phyloP scores from a whole-genome alignment of 2,113 vertebrate species.

The Genyomyrus donnyi region DNA sequence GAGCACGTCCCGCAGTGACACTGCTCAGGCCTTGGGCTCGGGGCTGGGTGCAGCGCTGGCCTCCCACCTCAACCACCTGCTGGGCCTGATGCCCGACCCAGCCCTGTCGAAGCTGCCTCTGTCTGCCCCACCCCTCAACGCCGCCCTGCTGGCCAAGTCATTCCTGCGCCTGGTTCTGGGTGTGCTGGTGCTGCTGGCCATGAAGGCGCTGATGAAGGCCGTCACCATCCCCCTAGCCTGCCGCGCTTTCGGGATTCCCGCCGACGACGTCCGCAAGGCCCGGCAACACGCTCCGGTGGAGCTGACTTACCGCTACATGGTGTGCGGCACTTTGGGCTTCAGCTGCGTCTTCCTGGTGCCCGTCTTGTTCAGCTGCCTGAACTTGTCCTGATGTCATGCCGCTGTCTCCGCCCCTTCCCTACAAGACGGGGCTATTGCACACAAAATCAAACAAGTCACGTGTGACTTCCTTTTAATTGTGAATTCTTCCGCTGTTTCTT shows the following conservation, averaged over 20 bases:
- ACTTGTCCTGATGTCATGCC: slow-evolving; percentile 65
- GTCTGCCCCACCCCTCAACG: slow-evolving; percentile 55
- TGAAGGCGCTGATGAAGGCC: slow-evolving; percentile 76
- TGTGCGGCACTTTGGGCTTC: slow-evolving; percentile 85
- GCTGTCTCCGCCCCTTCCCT: neutral
- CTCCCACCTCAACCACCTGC: slow-evolving; percentile 63
- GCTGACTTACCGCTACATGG: slow-evolving; percentile 86
- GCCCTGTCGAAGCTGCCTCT: slow-evolving; percentile 67
- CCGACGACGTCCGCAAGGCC: slow-evolving; percentile 67
- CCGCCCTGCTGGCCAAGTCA: slow-evolving; percentile 62
- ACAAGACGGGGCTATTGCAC: neutral
- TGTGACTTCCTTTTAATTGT: neutral
- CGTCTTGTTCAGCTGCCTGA: slow-evolving; percentile 67
- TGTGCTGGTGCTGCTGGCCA: slow-evolving; percentile 66
- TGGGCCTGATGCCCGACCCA: slow-evolving; percentile 72
- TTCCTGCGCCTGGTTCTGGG: slow-evolving; percentile 73
- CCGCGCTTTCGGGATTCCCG: slow-evolving; percentile 63
- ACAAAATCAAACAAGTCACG: neutral
- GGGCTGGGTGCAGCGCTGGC: slow-evolving; percentile 80
- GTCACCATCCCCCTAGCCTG: slow-evolving; percentile 80
- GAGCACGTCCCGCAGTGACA: slow-evolving; percentile 94
- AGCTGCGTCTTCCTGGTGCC: slow-evolving; percentile 75
- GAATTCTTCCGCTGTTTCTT: neutral
- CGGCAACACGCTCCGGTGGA: slow-evolving; percentile 84
- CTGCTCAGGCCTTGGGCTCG: slow-evolving; percentile 84